phyloP scores from a whole-genome alignment of 92 coral and sea anemone genomes.

The Blastomussa wellsi region DNA sequence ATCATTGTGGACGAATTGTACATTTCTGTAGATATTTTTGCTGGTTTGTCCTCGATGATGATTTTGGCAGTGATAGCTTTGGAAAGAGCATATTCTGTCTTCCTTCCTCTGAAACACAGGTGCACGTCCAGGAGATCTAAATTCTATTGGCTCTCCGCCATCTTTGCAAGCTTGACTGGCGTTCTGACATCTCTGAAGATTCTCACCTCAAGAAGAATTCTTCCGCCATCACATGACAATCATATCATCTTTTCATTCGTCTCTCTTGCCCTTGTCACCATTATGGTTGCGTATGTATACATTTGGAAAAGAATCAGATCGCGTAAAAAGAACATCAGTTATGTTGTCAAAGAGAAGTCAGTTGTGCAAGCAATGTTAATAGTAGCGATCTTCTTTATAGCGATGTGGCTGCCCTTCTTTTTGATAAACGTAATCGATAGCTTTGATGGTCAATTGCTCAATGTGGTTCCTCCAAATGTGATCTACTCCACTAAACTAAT shows the following conservation, averaged over 20 bases:
- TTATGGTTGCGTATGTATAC: conserved; percentile 57
- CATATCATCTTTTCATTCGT: conserved; percentile 59
- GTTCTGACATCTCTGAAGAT: conserved; percentile 56
- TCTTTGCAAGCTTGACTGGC: conserved; percentile 38
- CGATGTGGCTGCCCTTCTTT: conserved; percentile 78
- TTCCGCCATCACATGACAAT: conserved; percentile 41
- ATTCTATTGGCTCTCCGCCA: conserved; percentile 53
- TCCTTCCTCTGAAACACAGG: conserved; percentile 66
- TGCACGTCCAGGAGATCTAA: conserved; percentile 27
- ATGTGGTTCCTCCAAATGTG: conserved; percentile 25
- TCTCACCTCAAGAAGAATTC: conserved; percentile 29
- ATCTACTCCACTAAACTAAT: conserved; percentile 55
- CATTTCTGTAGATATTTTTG: conserved; percentile 70
- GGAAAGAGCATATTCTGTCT: conserved; percentile 72
- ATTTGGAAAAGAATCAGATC: conserved; percentile 63
- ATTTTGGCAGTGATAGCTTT: conserved; percentile 68
- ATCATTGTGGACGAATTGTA: conserved; percentile 34
- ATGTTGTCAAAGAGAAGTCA: conserved; percentile 55
- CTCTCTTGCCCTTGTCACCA: conserved; percentile 55
- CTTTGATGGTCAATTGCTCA: neutral
- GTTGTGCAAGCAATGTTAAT: conserved; percentile 62
- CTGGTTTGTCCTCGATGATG: conserved; percentile 78
- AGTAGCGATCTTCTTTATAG: conserved; percentile 62
- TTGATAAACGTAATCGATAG: conserved; percentile 46
- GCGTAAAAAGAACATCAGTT: conserved; percentile 51